These are phyloP conservation scores for Artemia sinica DNA, from an alignment of 2,888 invertebrate species.

Conservation along the genomic window DNA sequence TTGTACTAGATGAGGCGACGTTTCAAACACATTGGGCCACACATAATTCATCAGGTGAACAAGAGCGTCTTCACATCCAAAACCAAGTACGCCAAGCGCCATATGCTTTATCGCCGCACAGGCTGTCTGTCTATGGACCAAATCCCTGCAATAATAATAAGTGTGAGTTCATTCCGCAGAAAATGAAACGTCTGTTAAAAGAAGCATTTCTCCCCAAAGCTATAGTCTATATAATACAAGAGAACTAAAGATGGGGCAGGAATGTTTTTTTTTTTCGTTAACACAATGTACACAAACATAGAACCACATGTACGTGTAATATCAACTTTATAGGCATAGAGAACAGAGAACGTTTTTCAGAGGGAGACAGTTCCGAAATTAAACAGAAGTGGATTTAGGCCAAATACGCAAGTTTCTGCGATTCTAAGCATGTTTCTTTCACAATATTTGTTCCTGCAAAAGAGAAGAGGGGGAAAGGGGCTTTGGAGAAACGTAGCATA, in stretches of 20 bases:
- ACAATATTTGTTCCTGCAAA: too few relatives aligned
- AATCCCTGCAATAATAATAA: conserved; percentile 45
- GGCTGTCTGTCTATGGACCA: conserved; percentile 95
- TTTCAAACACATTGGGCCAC: conserved; percentile 99
- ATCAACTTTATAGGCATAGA: too few relatives aligned
- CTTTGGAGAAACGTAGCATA: too few relatives aligned
- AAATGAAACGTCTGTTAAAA: not conserved
- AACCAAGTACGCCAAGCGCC: conserved; percentile 93
- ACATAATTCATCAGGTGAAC: conserved; percentile 93
- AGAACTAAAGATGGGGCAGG: not conserved
- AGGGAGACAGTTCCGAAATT: too few relatives aligned
- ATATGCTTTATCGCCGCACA: conserved; percentile 98
- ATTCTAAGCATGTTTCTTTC: too few relatives aligned
- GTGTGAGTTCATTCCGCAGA: conserved; percentile 12
- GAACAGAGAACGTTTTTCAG: too few relatives aligned
- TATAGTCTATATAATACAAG: not conserved
- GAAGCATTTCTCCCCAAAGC: not conserved
- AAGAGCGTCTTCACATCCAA: conserved; percentile 95
- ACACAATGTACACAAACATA: conserved; percentile 2
- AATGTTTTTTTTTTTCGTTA: not conserved
- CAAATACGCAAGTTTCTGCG: too few relatives aligned
- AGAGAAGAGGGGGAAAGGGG: too few relatives aligned
- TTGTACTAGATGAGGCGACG: conserved; percentile 96
- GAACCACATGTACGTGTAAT: not conserved
- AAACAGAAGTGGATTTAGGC: too few relatives aligned